phyloP scores from a whole-genome alignment of 2,113 vertebrate genomes.

The Sylvia atricapilla region DNA sequence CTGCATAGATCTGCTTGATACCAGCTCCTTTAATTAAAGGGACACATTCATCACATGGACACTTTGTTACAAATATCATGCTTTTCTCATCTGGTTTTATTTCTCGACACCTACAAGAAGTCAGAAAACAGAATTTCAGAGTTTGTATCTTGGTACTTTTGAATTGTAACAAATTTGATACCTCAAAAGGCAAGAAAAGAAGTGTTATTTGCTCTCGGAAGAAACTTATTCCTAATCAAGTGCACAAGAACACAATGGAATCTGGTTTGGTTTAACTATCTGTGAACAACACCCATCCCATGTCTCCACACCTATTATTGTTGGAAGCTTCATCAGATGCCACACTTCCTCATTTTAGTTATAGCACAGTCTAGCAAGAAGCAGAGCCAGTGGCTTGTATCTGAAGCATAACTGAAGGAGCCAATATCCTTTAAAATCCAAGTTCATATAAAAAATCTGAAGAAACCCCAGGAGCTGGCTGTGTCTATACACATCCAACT shows the following conservation, averaged over 20 bases:
- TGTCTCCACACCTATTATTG: background rate
- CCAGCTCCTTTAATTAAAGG: constrained; percentile 91
- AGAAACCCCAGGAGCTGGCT: background rate
- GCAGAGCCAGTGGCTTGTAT: background rate
- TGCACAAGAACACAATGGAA: background rate
- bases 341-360: background rate
- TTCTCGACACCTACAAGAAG: constrained; percentile 80
- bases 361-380: background rate
- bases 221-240: background rate
- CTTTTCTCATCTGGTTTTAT: constrained; percentile 84
- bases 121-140: background rate
- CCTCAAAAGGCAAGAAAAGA: background rate
- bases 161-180: background rate
- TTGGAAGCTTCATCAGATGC: background rate
- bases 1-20: constrained; percentile 91
- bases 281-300: background rate
- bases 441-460: background rate
- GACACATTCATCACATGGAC: constrained; percentile 93
- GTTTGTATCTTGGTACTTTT: background rate
- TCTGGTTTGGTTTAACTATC: background rate
- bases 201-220: background rate
- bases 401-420: background rate
- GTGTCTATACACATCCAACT: background rate
- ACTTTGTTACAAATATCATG: constrained; percentile 95
- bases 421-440: background rate